Evolutionary conservation across 2,888 invertebrate species (phyloP).

Genomic region (Xestia ashworthii): DNA sequence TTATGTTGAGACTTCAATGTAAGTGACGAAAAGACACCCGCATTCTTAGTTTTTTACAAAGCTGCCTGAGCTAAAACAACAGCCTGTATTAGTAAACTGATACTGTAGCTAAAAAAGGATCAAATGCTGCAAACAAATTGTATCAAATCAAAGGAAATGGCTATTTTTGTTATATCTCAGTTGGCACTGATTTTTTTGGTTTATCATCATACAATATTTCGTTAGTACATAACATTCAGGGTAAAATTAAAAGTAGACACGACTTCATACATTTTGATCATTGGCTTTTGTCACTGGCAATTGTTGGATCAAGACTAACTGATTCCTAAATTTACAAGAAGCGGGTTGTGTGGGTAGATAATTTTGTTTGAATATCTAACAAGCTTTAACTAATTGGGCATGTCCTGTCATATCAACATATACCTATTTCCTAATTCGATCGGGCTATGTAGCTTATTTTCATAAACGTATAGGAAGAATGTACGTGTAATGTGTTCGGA

Average conservation of each 20-base stretch:
- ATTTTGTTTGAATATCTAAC: neutral
- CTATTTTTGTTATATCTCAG: neutral
- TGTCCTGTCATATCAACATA: neutral
- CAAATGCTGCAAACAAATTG: neutral
- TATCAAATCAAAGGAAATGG: neutral
- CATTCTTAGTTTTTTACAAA: neutral
- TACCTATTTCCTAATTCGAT: neutral
- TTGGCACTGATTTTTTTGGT: neutral
- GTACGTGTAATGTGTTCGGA: neutral
- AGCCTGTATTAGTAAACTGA: neutral
- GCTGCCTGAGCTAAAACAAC: neutral
- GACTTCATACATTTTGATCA: neutral
- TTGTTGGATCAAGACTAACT: neutral
- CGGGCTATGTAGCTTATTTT: neutral
- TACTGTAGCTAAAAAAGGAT: neutral
- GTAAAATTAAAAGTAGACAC: neutral
- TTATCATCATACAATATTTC: neutral
- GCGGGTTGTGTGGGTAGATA: neutral
- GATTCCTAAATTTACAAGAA: neutral
- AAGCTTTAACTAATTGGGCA: neutral
- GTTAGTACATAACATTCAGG: neutral
- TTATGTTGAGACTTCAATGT: neutral
- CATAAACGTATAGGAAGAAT: neutral
- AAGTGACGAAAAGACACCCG: neutral
- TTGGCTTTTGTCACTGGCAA: neutral